Percentiles rank a stretch among this genome's conserved stretches.
phyloP scores from a whole-genome alignment of 2,797 vertebrate genomes.

The Hydrolagus colliei region DNA sequence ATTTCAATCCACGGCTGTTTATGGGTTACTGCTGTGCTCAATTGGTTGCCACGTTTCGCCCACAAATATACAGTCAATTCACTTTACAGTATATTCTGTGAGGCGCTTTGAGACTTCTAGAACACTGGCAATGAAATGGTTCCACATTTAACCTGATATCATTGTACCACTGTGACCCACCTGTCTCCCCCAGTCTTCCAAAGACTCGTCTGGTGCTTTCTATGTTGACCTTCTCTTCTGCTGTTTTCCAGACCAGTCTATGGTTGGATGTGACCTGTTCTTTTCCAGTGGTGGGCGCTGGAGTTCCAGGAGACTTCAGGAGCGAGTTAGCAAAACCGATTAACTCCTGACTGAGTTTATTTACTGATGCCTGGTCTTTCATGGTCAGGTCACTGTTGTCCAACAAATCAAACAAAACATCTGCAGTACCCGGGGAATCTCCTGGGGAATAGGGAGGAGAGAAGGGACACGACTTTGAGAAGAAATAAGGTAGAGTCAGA shows the following conservation, averaged over 20 bases:
- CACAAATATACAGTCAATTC: too few relatives aligned
- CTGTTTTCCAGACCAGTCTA: too few relatives aligned
- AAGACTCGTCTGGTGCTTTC: neutral
- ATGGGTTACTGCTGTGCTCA: too few relatives aligned
- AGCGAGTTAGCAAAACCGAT: neutral
- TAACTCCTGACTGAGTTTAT: neutral
- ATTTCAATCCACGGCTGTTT: too few relatives aligned
- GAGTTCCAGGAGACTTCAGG: neutral
- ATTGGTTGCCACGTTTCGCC: too few relatives aligned
- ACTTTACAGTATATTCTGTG: too few relatives aligned
- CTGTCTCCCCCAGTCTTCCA: slow-evolving; percentile 24
- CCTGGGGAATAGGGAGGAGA: neutral
- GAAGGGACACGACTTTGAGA: too few relatives aligned
- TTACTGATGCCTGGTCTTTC: neutral
- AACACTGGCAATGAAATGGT: too few relatives aligned
- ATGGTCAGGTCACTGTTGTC: neutral
- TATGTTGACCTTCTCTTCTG: too few relatives aligned
- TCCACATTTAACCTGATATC: too few relatives aligned
- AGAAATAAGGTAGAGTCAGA: neutral
- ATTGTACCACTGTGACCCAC: neutral
- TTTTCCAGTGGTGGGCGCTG: neutral
- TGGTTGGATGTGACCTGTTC: too few relatives aligned
- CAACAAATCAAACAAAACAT: neutral
- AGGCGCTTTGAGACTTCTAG: too few relatives aligned
- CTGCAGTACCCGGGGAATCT: neutral